phyloP scores from a whole-genome alignment of 2,113 vertebrate genomes.

The Cygnus buccinator region DNA sequence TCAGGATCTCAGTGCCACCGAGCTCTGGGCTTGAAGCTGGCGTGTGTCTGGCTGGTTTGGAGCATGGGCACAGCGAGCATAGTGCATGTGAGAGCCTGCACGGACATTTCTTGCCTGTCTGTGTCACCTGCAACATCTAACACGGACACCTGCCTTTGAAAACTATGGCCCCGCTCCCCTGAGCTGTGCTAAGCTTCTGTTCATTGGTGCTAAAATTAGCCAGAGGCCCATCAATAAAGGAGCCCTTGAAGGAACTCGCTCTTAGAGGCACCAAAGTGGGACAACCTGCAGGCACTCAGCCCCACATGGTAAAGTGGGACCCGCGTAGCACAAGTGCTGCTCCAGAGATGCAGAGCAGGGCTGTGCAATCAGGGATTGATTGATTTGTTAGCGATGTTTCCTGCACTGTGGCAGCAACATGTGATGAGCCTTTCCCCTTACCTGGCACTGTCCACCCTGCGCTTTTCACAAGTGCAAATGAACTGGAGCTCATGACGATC shows the following conservation, averaged over 20 bases:
- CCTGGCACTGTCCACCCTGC: slow-evolving; percentile 31
- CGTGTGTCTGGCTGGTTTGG: fast-evolving
- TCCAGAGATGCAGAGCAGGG: background rate
- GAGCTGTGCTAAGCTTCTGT: background rate
- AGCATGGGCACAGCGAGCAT: background rate
- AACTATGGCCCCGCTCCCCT: background rate
- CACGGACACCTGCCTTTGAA: background rate
- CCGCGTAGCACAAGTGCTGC: background rate
- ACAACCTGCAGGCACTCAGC: background rate
- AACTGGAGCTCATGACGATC: background rate
- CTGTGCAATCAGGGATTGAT: background rate
- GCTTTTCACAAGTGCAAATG: slow-evolving; percentile 25
- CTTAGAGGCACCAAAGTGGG: background rate
- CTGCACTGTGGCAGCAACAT: background rate
- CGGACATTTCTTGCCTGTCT: background rate
- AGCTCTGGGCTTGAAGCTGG: background rate
- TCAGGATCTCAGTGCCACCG: background rate
- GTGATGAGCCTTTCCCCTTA: slow-evolving; percentile 59
- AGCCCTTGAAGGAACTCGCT: background rate
- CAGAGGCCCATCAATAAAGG: background rate
- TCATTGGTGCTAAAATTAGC: background rate
- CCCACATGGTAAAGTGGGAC: background rate
- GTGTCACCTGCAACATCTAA: background rate
- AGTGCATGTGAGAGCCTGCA: fast-evolving
- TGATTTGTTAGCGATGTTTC: slow-evolving; percentile 36